Conservation (phyloP, 2,888 invertebrate species). For the Acleris literana region DNA sequence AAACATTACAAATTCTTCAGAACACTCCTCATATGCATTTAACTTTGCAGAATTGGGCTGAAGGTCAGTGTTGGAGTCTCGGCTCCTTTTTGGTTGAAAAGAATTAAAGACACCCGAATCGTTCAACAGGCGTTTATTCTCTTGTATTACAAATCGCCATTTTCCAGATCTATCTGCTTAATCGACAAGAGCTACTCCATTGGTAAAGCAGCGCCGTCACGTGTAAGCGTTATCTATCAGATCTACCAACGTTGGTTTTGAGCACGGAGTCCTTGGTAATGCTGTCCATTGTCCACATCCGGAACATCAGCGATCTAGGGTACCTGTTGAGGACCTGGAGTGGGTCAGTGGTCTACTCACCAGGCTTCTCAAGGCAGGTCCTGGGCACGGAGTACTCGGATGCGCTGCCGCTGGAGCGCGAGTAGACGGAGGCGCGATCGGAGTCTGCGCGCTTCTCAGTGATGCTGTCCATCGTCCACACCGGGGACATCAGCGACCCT, state of each 20-base stretch:
- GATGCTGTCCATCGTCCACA: constrained; percentile 83
- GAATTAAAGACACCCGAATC: too few species aligned
- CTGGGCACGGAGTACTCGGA: constrained; percentile 86
- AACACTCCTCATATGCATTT: too few species aligned
- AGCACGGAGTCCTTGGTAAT: constrained; percentile 85
- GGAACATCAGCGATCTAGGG: constrained; percentile 79
- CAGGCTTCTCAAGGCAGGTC: constrained; percentile 73
- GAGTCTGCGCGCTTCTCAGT: constrained; percentile 78
- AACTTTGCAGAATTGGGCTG: too few species aligned
- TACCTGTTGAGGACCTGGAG: constrained; percentile 74
- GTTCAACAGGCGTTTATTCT: too few species aligned
- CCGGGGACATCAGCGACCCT: constrained; percentile 80
- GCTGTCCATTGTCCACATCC: constrained; percentile 84
- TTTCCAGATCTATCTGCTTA: too few species aligned
- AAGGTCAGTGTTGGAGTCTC: too few species aligned
- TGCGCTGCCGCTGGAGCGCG: constrained; percentile 85
- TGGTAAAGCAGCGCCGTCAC: too few species aligned
- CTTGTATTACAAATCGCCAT: too few species aligned
- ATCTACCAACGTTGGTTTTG: constrained; percentile 73
- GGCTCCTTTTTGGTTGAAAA: too few species aligned
- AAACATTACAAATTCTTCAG: too few species aligned
- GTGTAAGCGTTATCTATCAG: too few species aligned
- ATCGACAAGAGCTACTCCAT: too few species aligned
- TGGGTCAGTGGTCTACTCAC: constrained; percentile 40
- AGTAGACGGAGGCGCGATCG: constrained; percentile 86